These are phyloP conservation scores for Cosmopolites sordidus DNA, from an alignment of 2,888 invertebrate genomes.

Conservation along the genomic window DNA sequence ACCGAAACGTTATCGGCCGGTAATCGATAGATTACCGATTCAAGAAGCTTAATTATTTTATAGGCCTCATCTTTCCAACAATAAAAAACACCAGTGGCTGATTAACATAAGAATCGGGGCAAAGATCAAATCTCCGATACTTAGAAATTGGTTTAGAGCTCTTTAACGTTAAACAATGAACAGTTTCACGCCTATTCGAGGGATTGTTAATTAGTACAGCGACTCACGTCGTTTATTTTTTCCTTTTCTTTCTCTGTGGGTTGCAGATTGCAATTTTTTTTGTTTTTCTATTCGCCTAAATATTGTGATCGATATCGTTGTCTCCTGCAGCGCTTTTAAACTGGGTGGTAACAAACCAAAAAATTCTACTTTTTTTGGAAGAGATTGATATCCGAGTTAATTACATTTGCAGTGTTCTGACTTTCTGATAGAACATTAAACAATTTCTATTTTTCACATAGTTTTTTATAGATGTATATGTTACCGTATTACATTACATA, in stretches of 20 bases:
- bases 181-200: conserved; percentile 25
- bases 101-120: conserved; percentile 38
- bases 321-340: no score
- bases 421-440: no score
- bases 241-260: not conserved
- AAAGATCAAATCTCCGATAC: conserved; percentile 3
- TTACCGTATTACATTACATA: no score
- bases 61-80: conserved; percentile 31
- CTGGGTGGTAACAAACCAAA: no score
- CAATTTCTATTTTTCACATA: no score
- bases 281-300: not conserved
- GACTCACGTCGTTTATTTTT: not conserved
- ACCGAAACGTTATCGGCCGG: conserved; percentile 24
- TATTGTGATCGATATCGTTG: no score
- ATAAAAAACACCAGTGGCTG: conserved; percentile 36
- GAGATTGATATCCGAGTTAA: no score
- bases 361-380: no score
- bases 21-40: conserved; percentile 35
- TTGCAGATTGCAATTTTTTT: not conserved
- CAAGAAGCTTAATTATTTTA: conserved; percentile 41
- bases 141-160: conserved; percentile 19
- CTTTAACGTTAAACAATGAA: conserved; percentile 29
- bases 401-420: no score
- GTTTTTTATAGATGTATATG: no score
- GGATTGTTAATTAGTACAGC: not conserved